Percentiles rank a stretch among this genome's conserved stretches.
phyloP scores from a whole-genome alignment of 37 sponge, comb jelly and placozoan genomes.

The Beroe ovata region DNA sequence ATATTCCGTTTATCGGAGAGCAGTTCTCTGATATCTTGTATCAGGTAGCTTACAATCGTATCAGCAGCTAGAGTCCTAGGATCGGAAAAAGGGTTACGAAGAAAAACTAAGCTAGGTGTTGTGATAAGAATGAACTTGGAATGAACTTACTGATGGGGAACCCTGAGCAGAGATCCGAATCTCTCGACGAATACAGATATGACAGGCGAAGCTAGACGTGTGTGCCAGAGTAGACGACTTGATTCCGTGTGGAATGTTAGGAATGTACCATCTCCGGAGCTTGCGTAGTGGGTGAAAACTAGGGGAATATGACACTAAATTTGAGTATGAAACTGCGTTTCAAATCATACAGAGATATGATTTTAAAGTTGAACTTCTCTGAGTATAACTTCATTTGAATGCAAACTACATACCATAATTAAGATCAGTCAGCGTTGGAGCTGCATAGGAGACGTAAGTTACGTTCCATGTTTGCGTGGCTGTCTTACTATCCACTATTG shows the following conservation, averaged over 20 bases:
- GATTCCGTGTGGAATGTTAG: constrained; percentile 2
- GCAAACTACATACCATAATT: constrained; percentile 39
- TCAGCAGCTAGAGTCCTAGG: constrained; percentile 21
- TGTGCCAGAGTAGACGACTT: constrained; percentile 1
- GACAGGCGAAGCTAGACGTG: background rate
- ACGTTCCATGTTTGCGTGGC: constrained; percentile 33
- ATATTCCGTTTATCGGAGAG: background rate
- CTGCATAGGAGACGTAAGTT: constrained; percentile 5
- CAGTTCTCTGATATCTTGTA: background rate
- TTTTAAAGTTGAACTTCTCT: too few species aligned
- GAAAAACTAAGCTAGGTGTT: too few species aligned
- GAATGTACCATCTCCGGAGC: constrained; percentile 4
- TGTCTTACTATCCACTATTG: constrained; percentile 22
- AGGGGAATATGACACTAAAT: too few species aligned
- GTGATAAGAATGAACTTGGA: too few species aligned
- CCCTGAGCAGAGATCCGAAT: constrained; percentile 7
- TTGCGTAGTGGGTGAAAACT: constrained; percentile 6
- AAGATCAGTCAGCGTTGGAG: background rate
- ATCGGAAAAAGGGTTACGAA: too few species aligned
- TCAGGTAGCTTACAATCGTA: background rate
- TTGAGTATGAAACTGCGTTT: too few species aligned
- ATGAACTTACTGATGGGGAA: background rate
- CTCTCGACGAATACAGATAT: constrained; percentile 16
- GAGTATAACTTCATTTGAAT: too few species aligned
- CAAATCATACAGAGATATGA: too few species aligned